Percentiles rank a stretch among this genome's conserved stretches.
phyloP scores from a whole-genome alignment of 2,888 invertebrate genomes.

The Sipha maydis region DNA sequence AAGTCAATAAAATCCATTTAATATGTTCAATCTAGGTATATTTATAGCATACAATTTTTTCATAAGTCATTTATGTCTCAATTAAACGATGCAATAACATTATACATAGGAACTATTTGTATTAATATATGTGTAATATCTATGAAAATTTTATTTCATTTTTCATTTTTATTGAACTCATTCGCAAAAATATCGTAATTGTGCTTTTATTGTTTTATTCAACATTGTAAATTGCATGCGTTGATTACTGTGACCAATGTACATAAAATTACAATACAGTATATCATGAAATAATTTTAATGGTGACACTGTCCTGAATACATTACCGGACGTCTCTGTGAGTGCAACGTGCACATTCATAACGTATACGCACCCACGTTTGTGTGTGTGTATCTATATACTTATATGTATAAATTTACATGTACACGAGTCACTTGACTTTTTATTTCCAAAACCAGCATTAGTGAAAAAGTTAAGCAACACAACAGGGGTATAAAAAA shows the following conservation, averaged over 20 bases:
- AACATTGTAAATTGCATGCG: neutral
- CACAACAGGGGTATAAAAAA: slow-evolving; percentile 33
- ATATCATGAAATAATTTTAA: slow-evolving; percentile 16
- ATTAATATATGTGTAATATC: too few relatives aligned
- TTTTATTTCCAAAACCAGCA: slow-evolving; percentile 48
- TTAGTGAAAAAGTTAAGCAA: slow-evolving; percentile 45
- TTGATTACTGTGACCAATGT: neutral
- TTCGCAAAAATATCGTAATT: too few relatives aligned
- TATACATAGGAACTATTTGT: too few relatives aligned
- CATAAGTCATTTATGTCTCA: too few relatives aligned
- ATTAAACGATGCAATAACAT: too few relatives aligned
- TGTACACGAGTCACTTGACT: slow-evolving; percentile 54
- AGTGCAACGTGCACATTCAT: slow-evolving; percentile 6
- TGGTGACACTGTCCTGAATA: slow-evolving; percentile 43
- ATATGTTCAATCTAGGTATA: too few relatives aligned
- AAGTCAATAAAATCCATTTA: too few relatives aligned
- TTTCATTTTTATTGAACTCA: too few relatives aligned
- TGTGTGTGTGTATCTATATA: neutral
- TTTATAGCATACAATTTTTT: too few relatives aligned
- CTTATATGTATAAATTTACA: neutral
- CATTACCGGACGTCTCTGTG: slow-evolving; percentile 1
- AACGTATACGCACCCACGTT: neutral
- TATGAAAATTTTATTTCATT: too few relatives aligned
- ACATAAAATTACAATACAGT: neutral
- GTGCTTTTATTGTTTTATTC: too few relatives aligned